Conservation (phyloP, 2,113 vertebrate genomes). For the Empidonax traillii region DNA sequence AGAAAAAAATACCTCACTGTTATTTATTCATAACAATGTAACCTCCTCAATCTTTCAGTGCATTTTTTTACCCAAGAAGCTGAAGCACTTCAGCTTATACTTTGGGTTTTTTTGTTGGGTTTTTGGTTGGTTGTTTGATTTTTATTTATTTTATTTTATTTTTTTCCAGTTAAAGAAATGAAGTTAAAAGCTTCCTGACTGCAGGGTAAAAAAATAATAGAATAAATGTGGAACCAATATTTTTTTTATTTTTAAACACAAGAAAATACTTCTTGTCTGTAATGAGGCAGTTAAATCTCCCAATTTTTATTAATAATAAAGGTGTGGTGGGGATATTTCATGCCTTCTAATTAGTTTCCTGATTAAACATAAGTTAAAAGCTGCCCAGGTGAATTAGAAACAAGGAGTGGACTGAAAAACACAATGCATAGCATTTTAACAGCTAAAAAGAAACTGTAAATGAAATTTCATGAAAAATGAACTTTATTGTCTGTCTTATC, state of each 20-base stretch:
- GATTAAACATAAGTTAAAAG: not conserved
- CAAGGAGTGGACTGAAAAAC: not conserved
- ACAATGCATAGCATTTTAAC: not conserved
- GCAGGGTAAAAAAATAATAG: not conserved
- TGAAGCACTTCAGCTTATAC: not conserved
- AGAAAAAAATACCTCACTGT: not conserved
- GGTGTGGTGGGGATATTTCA: rapidly evolving
- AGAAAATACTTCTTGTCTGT: not conserved
- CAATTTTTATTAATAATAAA: not conserved
- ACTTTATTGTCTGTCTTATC: not conserved
- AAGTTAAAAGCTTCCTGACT: not conserved
- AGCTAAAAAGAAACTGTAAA: not conserved
- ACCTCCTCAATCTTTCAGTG: not conserved
- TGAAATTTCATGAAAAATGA: not conserved
- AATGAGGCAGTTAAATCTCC: not conserved
- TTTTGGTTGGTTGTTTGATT: no score
- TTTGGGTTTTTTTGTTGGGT: not conserved
- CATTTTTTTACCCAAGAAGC: not conserved
- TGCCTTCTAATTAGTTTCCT: not conserved
- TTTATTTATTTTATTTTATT: no score
- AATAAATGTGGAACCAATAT: not conserved
- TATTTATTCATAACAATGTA: not conserved
- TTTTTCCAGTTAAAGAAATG: not conserved
- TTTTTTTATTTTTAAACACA: not conserved
- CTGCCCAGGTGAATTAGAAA: not conserved